phyloP scores from a whole-genome alignment of 2,888 invertebrate genomes.

The Caenorhabditis angaria region DNA sequence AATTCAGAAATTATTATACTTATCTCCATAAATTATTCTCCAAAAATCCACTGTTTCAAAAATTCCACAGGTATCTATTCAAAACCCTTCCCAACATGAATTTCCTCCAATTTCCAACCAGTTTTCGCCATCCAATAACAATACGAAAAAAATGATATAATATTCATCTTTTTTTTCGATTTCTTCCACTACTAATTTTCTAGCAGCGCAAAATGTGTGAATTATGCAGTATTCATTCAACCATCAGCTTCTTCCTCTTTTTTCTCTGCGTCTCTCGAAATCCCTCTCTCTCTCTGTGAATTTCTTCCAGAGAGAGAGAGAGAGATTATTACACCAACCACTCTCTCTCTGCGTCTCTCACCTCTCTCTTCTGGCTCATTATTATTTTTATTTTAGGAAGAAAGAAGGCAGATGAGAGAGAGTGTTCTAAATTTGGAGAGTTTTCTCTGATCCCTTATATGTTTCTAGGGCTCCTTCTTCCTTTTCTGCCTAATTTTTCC shows the following conservation, averaged over 20 bases:
- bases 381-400: background rate
- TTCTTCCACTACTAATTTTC: background rate
- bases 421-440: background rate
- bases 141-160: background rate
- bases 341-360: background rate
- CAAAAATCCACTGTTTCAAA: too few species aligned
- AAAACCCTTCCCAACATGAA: too few species aligned
- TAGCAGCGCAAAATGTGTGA: background rate
- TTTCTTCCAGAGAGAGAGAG: too few species aligned
- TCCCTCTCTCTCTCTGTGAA: too few species aligned
- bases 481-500: too few species aligned
- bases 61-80: too few species aligned
- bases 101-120: too few species aligned
- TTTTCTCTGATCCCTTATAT: background rate
- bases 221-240: constrained; percentile 2
- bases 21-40: too few species aligned
- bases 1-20: too few species aligned
- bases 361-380: background rate
- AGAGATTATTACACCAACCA: too few species aligned
- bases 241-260: background rate
- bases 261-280: background rate
- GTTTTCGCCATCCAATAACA: background rate
- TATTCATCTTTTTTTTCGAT: background rate
- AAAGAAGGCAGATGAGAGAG: background rate
- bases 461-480: too few species aligned